phyloP scores from a whole-genome alignment of 2,888 invertebrate genomes.

The Congeria kusceri region DNA sequence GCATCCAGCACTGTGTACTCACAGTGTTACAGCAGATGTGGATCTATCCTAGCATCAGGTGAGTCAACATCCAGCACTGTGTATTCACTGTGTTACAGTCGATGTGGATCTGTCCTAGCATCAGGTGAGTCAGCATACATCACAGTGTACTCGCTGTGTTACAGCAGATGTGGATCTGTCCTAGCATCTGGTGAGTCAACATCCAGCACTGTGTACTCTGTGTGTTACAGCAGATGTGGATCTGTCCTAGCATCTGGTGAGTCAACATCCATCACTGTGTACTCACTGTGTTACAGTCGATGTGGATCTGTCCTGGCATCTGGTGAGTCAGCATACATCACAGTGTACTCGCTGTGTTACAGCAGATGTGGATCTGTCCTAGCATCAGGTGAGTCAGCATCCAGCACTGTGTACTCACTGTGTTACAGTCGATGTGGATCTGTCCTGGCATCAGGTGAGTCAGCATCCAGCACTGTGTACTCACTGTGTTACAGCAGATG shows the following conservation, averaged over 20 bases:
- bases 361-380: no score
- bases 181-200: not conserved
- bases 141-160: not conserved
- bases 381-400: no score
- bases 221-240: no score
- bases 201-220: no score
- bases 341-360: no score
- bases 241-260: no score
- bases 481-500: no score
- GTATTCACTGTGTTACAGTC: not conserved
- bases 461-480: no score
- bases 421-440: no score
- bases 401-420: no score
- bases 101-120: not conserved
- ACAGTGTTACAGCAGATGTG: not conserved
- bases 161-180: not conserved
- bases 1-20: not conserved
- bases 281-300: not conserved
- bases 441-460: no score
- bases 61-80: not conserved
- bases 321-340: no score
- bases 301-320: not conserved
- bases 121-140: not conserved
- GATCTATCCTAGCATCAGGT: not conserved
- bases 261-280: not conserved